phyloP scores from a whole-genome alignment of 2,113 vertebrate species.

The Eidolon helvum region DNA sequence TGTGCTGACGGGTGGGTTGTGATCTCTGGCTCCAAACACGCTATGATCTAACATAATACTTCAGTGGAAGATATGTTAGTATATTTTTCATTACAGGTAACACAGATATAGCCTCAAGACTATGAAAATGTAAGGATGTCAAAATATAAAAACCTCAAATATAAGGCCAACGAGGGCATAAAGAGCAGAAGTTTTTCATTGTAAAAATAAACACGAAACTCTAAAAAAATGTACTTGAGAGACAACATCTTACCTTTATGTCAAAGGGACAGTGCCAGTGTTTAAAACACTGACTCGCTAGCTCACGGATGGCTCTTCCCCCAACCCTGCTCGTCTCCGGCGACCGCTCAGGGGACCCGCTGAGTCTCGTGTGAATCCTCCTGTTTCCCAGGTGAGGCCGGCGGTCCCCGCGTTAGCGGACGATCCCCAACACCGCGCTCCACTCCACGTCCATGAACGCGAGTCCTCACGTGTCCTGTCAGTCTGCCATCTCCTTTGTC shows the following conservation, averaged over 20 bases:
- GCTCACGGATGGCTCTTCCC: not conserved
- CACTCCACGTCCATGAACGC: accelerated
- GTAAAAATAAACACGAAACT: not conserved
- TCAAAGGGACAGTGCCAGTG: not conserved
- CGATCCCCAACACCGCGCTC: accelerated
- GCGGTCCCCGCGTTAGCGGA: accelerated
- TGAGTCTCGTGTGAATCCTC: accelerated
- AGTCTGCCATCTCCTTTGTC: accelerated
- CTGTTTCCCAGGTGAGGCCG: not conserved
- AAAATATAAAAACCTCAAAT: not conserved
- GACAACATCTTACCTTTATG: not conserved
- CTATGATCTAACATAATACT: not conserved
- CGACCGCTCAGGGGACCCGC: not conserved
- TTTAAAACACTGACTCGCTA: too few relatives aligned
- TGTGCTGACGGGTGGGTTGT: not conserved
- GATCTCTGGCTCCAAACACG: not conserved
- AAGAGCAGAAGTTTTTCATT: not conserved
- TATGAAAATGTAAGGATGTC: not conserved
- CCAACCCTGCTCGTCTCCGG: too few relatives aligned
- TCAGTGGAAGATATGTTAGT: not conserved
- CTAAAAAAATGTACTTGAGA: not conserved
- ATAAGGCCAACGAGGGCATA: not conserved
- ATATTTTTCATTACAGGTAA: not conserved
- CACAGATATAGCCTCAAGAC: not conserved
- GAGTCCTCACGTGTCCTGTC: accelerated